Evolutionary conservation across 2,888 invertebrate genomes (phyloP).

Genomic region (Clostera curtula): DNA sequence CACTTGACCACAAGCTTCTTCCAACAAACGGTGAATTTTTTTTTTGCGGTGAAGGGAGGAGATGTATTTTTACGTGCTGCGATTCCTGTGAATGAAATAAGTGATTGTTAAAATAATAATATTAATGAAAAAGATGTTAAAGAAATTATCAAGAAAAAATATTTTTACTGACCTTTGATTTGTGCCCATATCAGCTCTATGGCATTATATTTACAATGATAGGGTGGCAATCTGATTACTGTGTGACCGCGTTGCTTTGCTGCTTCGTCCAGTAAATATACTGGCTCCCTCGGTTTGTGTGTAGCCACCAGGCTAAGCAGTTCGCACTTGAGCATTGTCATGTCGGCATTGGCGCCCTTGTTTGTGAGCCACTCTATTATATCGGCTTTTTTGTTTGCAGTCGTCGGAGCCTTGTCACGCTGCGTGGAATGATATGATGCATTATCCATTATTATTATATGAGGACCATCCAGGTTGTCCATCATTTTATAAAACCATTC

Average conservation of each 20-base stretch:
- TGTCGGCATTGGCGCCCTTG: slow-evolving; percentile 12
- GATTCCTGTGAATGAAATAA: too few relatives aligned
- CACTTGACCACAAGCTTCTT: too few relatives aligned
- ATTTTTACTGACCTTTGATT: slow-evolving; percentile 4
- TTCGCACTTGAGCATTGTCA: slow-evolving; percentile 11
- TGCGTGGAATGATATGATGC: slow-evolving; percentile 11
- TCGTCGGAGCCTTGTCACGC: slow-evolving; percentile 10
- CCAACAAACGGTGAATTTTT: too few relatives aligned
- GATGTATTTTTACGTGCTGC: too few relatives aligned
- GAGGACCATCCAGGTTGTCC: slow-evolving; percentile 6
- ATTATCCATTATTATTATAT: slow-evolving; percentile 5
- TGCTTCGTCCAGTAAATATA: slow-evolving; percentile 13
- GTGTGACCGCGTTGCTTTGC: slow-evolving; percentile 12
- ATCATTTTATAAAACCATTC: slow-evolving; percentile 5
- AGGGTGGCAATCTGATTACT: slow-evolving; percentile 11
- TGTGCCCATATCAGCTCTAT: slow-evolving; percentile 8
- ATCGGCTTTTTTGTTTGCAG: slow-evolving; percentile 10
- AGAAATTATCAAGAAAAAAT: too few relatives aligned
- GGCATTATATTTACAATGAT: slow-evolving; percentile 10
- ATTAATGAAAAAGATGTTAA: slow-evolving; percentile 1
- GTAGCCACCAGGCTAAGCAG: slow-evolving; percentile 7
- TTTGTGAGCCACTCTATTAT: slow-evolving; percentile 7
- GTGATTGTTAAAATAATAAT: neutral
- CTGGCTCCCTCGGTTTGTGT: neutral
- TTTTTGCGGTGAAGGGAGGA: too few relatives aligned